Evolutionary conservation across 2,113 vertebrate species (phyloP).

Genomic region (Oryzias melastigma): DNA sequence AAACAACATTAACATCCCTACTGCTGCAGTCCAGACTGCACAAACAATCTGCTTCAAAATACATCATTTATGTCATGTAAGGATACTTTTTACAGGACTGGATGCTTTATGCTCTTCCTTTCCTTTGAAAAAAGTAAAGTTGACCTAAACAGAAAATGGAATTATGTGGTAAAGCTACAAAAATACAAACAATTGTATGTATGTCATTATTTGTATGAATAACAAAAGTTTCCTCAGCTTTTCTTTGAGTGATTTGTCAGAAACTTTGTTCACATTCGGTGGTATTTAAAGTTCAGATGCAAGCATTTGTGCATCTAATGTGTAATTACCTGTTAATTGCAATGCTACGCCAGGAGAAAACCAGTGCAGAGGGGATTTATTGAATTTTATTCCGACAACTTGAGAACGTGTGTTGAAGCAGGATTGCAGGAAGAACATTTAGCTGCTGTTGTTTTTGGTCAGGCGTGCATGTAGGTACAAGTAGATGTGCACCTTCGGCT

Average conservation of each 20-base stretch:
- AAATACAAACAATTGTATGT: background rate
- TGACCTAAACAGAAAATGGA: constrained; percentile 9
- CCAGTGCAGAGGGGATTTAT: constrained; percentile 12
- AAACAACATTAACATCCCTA: constrained; percentile 20
- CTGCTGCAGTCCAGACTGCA: constrained; percentile 9
- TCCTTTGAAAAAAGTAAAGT: constrained; percentile 10
- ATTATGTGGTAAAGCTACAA: constrained; percentile 3
- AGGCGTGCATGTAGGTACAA: constrained; percentile 42
- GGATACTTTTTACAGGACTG: constrained; percentile 13
- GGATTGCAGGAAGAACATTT: constrained; percentile 32
- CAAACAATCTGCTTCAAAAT: constrained; percentile 11
- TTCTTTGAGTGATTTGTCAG: constrained; percentile 17
- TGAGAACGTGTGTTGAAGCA: constrained; percentile 6
- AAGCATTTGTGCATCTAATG: background rate
- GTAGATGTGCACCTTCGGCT: constrained; percentile 61
- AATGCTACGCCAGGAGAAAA: constrained; percentile 9
- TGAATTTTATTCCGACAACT: constrained; percentile 12
- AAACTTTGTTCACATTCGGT: constrained; percentile 12
- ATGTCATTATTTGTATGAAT: constrained; percentile 23
- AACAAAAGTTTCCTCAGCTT: constrained; percentile 17
- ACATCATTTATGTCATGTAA: constrained; percentile 20
- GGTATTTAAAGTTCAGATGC: background rate
- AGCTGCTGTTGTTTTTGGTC: constrained; percentile 39
- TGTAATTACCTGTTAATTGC: background rate
- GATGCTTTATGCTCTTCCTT: background rate